Evolutionary conservation across 2,113 vertebrate species (phyloP).

Genomic region (Pagrus major): DNA sequence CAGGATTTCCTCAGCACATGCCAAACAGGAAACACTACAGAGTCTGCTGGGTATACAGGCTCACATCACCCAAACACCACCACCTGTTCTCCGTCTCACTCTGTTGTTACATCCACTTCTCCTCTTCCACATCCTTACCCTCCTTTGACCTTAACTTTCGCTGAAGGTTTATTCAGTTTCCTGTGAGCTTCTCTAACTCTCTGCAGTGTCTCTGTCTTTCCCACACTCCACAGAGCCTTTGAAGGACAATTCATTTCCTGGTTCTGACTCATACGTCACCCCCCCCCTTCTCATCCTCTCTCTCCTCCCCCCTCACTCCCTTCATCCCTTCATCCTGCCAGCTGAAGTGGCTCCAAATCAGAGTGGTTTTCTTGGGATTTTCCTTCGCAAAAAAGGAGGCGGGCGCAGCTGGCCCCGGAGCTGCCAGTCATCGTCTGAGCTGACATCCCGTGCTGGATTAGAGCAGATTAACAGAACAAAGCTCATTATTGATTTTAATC

Average conservation of each 20-base stretch:
- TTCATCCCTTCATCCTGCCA: constrained; percentile 42
- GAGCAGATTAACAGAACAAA: constrained; percentile 70
- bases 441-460: constrained; percentile 53
- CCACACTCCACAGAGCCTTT: constrained; percentile 37
- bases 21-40: constrained; percentile 54
- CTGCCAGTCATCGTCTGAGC: constrained; percentile 47
- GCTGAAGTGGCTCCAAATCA: neutral
- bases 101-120: neutral
- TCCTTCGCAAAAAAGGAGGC: neutral
- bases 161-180: constrained; percentile 29
- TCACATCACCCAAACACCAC: constrained; percentile 8
- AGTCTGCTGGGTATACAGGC: constrained; percentile 38
- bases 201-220: constrained; percentile 10
- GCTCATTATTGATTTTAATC: constrained; percentile 75
- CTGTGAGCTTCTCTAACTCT: constrained; percentile 16
- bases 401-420: neutral
- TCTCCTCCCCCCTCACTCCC: constrained; percentile 1
- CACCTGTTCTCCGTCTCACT: constrained; percentile 51
- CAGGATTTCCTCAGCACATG: constrained; percentile 49
- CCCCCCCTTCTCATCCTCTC: neutral
- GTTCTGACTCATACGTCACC: constrained; percentile 16
- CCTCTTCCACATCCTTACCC: neutral
- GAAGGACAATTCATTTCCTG: constrained; percentile 42
- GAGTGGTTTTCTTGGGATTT: constrained; percentile 25
- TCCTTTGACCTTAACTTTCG: constrained; percentile 23